Percentiles rank a stretch among this genome's conserved stretches.
phyloP scores from a whole-genome alignment of 2,888 invertebrate species.

The Altica lythri region DNA sequence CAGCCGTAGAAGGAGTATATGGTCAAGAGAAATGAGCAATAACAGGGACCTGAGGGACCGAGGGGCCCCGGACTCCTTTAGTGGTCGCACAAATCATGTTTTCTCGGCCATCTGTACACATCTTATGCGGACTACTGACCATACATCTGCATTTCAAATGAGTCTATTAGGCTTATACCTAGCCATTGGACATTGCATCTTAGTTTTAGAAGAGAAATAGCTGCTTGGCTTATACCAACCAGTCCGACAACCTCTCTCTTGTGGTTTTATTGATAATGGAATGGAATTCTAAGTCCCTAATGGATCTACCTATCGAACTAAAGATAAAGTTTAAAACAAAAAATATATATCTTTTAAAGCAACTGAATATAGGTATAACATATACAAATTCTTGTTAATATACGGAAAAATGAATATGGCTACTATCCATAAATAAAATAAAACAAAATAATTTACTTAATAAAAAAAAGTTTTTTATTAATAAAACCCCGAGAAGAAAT shows the following conservation, averaged over 20 bases:
- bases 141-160: conserved; percentile 56
- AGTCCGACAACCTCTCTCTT: not conserved
- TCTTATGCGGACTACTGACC: conserved; percentile 49
- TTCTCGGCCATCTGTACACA: conserved; percentile 53
- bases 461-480: no score
- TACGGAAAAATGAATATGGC: no score
- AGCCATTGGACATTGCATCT: conserved; percentile 29
- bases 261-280: conserved; percentile 8
- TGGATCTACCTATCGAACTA: no score
- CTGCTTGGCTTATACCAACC: conserved; percentile 1
- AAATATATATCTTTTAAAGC: no score
- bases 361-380: no score
- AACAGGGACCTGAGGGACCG: conserved; percentile 35
- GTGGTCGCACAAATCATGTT: conserved; percentile 56
- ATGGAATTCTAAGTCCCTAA: no score
- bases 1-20: conserved; percentile 17
- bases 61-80: conserved; percentile 44
- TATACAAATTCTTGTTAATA: no score
- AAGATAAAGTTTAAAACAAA: no score
- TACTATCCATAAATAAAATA: no score
- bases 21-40: conserved; percentile 38
- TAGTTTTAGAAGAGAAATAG: conserved; percentile 20
- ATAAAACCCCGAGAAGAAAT: no score
- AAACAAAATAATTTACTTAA: no score
- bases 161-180: conserved; percentile 40